Conservation (phyloP, 2,113 vertebrate species). For the Capreolus pygargus region DNA sequence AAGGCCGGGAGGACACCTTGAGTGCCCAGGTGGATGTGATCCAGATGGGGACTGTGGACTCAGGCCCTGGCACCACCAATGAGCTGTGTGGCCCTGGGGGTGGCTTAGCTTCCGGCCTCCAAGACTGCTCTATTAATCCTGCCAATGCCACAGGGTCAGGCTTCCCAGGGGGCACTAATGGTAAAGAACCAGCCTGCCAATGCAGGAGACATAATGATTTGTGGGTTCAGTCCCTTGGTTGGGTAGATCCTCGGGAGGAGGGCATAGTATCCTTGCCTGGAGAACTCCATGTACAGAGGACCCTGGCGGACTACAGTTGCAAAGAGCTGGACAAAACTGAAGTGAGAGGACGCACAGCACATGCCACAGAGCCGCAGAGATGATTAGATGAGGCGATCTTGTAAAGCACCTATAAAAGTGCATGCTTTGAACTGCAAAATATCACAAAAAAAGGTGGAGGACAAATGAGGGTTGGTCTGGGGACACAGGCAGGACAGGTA, state of each 20-base stretch:
- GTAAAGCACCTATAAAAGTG: fast-evolving
- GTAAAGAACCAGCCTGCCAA: background rate
- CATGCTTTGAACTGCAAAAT: background rate
- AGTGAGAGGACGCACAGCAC: background rate
- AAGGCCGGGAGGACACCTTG: background rate
- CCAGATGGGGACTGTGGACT: background rate
- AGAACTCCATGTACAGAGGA: background rate
- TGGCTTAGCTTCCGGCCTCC: background rate
- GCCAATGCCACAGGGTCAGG: background rate
- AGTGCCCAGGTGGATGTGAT: background rate
- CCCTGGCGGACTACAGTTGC: background rate
- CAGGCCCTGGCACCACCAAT: background rate
- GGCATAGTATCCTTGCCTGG: background rate
- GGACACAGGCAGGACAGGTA: background rate
- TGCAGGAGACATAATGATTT: background rate
- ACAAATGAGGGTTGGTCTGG: background rate
- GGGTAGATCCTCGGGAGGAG: background rate
- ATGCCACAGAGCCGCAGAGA: background rate
- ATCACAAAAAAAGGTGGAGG: background rate
- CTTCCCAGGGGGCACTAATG: background rate
- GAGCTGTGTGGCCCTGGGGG: background rate
- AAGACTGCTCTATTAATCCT: background rate
- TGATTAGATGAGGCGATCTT: fast-evolving
- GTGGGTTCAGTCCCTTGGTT: background rate
- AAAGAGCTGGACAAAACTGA: background rate